These are phyloP conservation scores for Chymomyza amoena DNA, from an alignment of 2,888 invertebrate species.

Conservation along the genomic window DNA sequence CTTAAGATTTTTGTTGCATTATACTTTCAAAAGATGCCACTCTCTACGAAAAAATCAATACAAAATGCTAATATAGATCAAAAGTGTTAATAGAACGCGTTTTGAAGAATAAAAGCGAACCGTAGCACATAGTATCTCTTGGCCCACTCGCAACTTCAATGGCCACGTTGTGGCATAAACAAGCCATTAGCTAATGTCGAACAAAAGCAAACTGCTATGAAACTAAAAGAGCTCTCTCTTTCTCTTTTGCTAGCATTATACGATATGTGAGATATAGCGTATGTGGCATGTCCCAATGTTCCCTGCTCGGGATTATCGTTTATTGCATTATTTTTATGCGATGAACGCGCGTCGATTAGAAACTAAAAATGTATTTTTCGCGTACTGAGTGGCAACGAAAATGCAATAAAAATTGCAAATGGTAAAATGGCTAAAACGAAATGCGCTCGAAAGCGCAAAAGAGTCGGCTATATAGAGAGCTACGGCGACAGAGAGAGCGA, in stretches of 20 bases:
- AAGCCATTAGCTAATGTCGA: slow-evolving; percentile 52
- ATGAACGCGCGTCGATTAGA: slow-evolving; percentile 73
- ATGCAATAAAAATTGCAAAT: slow-evolving; percentile 55
- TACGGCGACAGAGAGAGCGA: neutral
- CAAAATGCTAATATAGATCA: too few relatives aligned
- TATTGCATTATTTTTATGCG: slow-evolving; percentile 74
- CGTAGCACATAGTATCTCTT: too few relatives aligned
- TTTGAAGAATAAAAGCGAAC: too few relatives aligned
- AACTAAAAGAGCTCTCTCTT: slow-evolving; percentile 9
- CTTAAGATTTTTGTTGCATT: too few relatives aligned
- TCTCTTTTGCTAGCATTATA: slow-evolving; percentile 20
- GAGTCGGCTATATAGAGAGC: too few relatives aligned
- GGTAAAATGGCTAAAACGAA: slow-evolving; percentile 8
- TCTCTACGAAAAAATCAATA: too few relatives aligned
- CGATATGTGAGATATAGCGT: neutral
- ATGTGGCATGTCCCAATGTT: neutral
- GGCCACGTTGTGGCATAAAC: slow-evolving; percentile 35
- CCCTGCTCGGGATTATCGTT: slow-evolving; percentile 58
- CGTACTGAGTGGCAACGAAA: slow-evolving; percentile 47
- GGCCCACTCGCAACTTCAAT: neutral
- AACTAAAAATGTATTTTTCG: slow-evolving; percentile 65
- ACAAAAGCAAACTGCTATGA: slow-evolving; percentile 31
- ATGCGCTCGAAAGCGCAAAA: neutral
- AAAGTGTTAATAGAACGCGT: too few relatives aligned
- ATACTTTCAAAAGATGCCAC: too few relatives aligned